Evolutionary conservation across 2,113 vertebrate species (phyloP).

Genomic region (Platysteira castanea): DNA sequence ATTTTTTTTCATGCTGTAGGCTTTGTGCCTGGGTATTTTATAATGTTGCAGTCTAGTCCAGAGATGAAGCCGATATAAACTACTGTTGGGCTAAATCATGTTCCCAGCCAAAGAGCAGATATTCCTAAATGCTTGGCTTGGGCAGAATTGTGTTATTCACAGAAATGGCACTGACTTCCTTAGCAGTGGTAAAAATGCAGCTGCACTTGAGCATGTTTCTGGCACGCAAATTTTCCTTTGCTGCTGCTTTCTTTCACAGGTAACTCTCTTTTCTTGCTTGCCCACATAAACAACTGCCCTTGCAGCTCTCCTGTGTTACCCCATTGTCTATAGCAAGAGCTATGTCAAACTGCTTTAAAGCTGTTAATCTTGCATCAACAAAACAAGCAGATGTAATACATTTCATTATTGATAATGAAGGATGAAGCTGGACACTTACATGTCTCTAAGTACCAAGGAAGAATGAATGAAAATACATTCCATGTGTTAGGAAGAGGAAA

Average conservation of each 20-base stretch:
- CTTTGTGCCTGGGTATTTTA: background rate
- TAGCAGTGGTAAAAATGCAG: background rate
- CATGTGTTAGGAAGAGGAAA: background rate
- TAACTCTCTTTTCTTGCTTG: background rate
- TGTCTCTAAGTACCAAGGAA: background rate
- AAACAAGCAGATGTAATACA: background rate
- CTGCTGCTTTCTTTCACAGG: background rate
- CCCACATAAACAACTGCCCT: background rate
- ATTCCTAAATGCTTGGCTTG: background rate
- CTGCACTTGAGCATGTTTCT: background rate
- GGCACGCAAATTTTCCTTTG: background rate
- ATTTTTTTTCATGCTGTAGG: background rate
- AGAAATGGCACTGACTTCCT: background rate
- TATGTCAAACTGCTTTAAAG: background rate
- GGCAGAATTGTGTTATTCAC: background rate
- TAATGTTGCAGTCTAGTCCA: background rate
- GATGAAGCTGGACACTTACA: background rate
- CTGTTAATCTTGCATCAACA: background rate
- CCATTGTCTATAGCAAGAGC: background rate
- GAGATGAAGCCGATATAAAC: background rate
- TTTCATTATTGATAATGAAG: background rate
- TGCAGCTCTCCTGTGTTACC: background rate
- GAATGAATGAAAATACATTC: background rate
- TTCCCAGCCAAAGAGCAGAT: background rate
- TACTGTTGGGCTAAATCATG: background rate